Evolutionary conservation across 2,113 vertebrate species (phyloP).

Genomic region (Corvus cornix): DNA sequence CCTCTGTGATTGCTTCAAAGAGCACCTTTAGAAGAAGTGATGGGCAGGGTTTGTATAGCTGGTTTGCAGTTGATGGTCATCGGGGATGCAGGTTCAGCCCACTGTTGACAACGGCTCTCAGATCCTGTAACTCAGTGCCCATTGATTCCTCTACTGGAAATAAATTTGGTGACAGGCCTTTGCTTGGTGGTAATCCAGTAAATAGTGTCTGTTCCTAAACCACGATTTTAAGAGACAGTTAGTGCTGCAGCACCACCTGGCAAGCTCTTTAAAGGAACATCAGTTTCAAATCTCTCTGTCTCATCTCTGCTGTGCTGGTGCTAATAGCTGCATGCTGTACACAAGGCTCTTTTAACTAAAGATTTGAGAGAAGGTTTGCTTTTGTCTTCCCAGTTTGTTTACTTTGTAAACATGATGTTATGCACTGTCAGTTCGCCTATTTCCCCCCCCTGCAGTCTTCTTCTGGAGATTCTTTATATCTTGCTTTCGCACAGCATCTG

Average conservation of each 20-base stretch:
- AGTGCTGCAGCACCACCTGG: neutral
- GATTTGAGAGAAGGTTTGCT: constrained; percentile 2
- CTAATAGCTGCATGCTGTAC: neutral
- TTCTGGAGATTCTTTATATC: constrained; percentile 4
- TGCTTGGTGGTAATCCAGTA: neutral
- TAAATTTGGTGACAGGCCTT: neutral
- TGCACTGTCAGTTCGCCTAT: neutral
- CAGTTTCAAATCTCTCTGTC: neutral
- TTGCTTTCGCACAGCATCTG: neutral
- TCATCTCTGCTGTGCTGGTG: neutral
- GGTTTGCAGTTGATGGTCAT: neutral
- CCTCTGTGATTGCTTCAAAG: neutral
- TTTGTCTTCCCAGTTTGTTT: constrained; percentile 18
- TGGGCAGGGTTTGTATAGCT: neutral
- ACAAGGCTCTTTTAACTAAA: neutral
- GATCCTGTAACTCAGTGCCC: neutral
- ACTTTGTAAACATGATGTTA: constrained; percentile 5
- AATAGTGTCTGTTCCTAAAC: neutral
- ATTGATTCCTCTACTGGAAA: neutral
- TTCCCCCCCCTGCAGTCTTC: neutral
- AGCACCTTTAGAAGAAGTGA: neutral
- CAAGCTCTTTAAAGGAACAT: neutral
- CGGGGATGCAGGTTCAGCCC: neutral
- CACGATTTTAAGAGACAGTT: neutral
- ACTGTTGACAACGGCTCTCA: neutral